A percentile compares a stretch with the other conserved stretches of the same genome.
phyloP scores from a whole-genome alignment of 2,888 invertebrate genomes.

The Leptinotarsa juncta region DNA sequence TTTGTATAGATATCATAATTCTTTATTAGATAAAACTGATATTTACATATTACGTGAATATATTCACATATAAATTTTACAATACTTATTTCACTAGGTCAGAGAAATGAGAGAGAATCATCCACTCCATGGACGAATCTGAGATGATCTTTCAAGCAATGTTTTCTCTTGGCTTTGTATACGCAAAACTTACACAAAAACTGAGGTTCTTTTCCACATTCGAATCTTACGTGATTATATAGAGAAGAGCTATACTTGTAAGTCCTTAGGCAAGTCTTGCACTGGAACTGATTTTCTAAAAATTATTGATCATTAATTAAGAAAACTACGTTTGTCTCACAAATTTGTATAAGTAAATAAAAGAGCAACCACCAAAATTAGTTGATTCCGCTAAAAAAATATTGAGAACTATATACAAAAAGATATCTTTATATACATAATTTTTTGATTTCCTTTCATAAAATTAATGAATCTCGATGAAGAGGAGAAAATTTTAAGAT shows the following conservation, averaged over 20 bases:
- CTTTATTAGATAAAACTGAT: too few relatives aligned
- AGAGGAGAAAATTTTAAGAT: too few relatives aligned
- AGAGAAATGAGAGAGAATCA: not conserved
- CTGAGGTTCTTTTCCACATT: conserved; percentile 77
- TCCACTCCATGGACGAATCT: conserved; percentile 30
- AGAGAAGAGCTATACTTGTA: conserved; percentile 45
- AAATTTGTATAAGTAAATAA: too few relatives aligned
- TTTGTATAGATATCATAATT: too few relatives aligned
- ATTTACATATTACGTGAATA: too few relatives aligned
- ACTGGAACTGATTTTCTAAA: conserved; percentile 5
- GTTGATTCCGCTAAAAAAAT: too few relatives aligned
- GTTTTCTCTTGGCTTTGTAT: conserved; percentile 79
- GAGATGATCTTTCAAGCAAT: conserved; percentile 39
- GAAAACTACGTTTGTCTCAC: too few relatives aligned
- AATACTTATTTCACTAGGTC: not conserved
- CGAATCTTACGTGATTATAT: conserved; percentile 43
- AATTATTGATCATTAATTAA: not conserved
- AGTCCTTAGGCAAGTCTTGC: not conserved
- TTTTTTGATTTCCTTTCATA: too few relatives aligned
- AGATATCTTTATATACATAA: too few relatives aligned
- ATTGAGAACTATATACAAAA: too few relatives aligned
- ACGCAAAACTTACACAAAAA: conserved; percentile 82
- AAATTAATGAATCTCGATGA: too few relatives aligned
- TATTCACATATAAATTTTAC: too few relatives aligned
- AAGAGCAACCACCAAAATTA: conserved; percentile 64